Percentiles rank a stretch among this genome's conserved stretches.
phyloP scores from a whole-genome alignment of 2,888 invertebrate genomes.

The Chrysina gloriosa region DNA sequence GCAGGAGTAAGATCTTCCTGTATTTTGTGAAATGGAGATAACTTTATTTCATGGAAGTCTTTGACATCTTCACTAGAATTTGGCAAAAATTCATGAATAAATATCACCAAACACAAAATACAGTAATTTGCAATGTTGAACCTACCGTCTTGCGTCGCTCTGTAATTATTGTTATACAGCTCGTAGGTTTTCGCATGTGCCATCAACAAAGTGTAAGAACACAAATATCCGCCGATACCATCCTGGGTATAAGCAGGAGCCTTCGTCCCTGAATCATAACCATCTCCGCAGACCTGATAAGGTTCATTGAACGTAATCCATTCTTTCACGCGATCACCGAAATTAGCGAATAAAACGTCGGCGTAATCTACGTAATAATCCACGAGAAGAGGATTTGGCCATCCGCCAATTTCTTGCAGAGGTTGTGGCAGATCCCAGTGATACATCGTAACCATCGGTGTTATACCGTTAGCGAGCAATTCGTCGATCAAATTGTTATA shows the following conservation, averaged over 20 bases:
- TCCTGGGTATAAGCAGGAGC: constrained; percentile 67
- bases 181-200: constrained; percentile 76
- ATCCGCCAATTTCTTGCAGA: constrained; percentile 72
- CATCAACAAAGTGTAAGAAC: constrained; percentile 72
- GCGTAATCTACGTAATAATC: constrained; percentile 73
- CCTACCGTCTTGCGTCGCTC: too few species aligned
- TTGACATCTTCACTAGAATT: too few species aligned
- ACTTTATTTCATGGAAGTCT: too few species aligned
- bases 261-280: constrained; percentile 35
- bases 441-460: constrained; percentile 72
- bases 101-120: too few species aligned
- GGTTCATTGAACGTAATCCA: constrained; percentile 49
- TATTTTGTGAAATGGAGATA: too few species aligned
- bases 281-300: constrained; percentile 38
- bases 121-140: too few species aligned
- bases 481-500: constrained; percentile 73
- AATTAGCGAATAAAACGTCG: constrained; percentile 67
- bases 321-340: constrained; percentile 57
- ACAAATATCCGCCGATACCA: constrained; percentile 72
- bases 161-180: too few species aligned
- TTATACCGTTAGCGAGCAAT: constrained; percentile 68
- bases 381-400: constrained; percentile 72
- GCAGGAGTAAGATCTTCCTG: too few species aligned
- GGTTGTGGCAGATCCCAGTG: constrained; percentile 75
- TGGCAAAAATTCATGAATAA: too few species aligned